Percentiles rank a stretch among this genome's conserved stretches.
These are phyloP conservation scores for Seira sanloemensis DNA, from an alignment of 2,888 invertebrate species.

Conservation along the genomic window DNA sequence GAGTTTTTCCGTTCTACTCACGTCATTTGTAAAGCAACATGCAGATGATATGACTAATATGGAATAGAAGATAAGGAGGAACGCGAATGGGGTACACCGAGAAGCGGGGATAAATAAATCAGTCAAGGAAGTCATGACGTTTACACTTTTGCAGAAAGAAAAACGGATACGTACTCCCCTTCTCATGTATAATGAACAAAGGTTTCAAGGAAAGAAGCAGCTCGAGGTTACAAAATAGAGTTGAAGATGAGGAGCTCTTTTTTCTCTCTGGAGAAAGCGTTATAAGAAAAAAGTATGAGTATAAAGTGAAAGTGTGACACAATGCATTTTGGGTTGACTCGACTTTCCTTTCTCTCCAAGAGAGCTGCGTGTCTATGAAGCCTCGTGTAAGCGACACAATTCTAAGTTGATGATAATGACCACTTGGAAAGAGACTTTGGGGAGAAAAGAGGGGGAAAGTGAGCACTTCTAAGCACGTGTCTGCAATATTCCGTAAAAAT, in stretches of 20 bases:
- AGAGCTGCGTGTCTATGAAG: no score
- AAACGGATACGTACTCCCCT: not conserved
- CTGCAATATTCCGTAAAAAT: no score
- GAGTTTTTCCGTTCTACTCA: constrained; percentile 19
- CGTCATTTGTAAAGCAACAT: constrained; percentile 2
- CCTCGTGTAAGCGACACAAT: not conserved
- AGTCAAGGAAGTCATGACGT: constrained; percentile 55
- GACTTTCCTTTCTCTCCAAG: no score
- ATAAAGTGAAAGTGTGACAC: not conserved
- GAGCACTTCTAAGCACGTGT: not conserved
- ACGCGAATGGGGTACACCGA: constrained; percentile 1
- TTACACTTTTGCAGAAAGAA: constrained; percentile 39
- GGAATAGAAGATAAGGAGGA: constrained; percentile 14
- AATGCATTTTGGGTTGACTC: no score
- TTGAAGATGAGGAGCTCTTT: not conserved
- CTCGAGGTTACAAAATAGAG: not conserved
- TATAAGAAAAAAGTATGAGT: not conserved
- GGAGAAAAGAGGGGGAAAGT: not conserved
- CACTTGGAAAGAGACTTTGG: not conserved
- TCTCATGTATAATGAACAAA: not conserved
- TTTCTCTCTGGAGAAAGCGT: not conserved
- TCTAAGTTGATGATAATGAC: not conserved
- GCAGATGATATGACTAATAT: not conserved
- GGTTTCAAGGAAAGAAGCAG: not conserved
- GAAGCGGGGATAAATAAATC: constrained; percentile 34